Conservation (phyloP, 2,797 vertebrate genomes). For the Staurois parvus region DNA sequence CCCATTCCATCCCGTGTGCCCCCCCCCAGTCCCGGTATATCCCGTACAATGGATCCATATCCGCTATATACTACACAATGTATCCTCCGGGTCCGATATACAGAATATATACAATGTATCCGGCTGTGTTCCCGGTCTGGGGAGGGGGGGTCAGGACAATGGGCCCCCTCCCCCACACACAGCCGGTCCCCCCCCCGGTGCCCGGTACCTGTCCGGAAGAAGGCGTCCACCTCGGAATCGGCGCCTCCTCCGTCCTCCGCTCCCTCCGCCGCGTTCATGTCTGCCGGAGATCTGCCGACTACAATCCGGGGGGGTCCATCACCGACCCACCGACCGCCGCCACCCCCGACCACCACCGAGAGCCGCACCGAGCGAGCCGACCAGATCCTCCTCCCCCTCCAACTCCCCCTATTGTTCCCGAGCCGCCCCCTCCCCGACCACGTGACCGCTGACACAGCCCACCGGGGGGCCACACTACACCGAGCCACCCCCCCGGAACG, state of each 20-base stretch:
- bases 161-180: too few species aligned
- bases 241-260: slow-evolving; percentile 80
- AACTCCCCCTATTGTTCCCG: slow-evolving; percentile 76
- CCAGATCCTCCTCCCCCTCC: slow-evolving; percentile 58
- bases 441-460: slow-evolving; percentile 51
- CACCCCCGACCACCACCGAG: slow-evolving; percentile 60
- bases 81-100: too few species aligned
- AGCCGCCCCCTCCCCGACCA: slow-evolving; percentile 68
- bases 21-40: too few species aligned
- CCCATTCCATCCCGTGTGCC: too few species aligned
- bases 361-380: slow-evolving; percentile 29
- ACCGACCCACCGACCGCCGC: slow-evolving; percentile 49
- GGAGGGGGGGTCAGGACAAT: too few species aligned
- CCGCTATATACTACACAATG: too few species aligned
- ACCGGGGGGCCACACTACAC: too few species aligned
- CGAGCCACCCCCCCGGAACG: too few species aligned
- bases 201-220: slow-evolving; percentile 86
- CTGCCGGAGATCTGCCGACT: slow-evolving; percentile 3
- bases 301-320: slow-evolving; percentile 64
- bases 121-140: too few species aligned
- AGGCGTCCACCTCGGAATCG: slow-evolving; percentile 87
- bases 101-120: too few species aligned
- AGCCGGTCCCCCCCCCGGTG: too few species aligned
- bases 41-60: too few species aligned
- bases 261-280: slow-evolving; percentile 84